Base-by-base conservation (phyloP, 2,888 invertebrate genomes). In the Aleiodes leptofemur region DNA sequence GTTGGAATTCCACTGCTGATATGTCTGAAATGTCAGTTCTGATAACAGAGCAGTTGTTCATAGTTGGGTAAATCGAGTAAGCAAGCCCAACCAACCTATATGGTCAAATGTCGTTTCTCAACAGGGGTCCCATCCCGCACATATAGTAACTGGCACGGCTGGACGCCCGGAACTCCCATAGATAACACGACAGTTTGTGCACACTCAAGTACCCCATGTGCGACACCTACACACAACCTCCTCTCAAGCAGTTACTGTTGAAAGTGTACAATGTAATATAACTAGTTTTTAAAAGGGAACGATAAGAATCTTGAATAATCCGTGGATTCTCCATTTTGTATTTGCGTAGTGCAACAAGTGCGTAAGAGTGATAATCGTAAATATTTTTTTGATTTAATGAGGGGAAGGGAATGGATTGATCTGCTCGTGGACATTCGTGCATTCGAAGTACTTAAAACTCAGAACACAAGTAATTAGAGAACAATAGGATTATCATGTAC, bases 61-160 rank as follows among this genome's bases (percentile, higher is more conserved):
- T 64, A 48, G 64, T 43, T 38, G 64, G 48, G 64, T 64, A 64
- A 64, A 64, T 64, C 64, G 64, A 64, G 64, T 64, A 64, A 64
- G 43, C 64, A 48, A 23, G n/a, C 16, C 31, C n/a, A 38, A 38
- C 38, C 61, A 43, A n/a, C 43, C 64, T 64, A 64, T 64, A 64
- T 64, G 64, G 64, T 64, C 64, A 64, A 64, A 64, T 64, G 64
- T 64, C 64, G 64, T 64, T 64, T 64, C 64, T 64, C 64, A 64
- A 64, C 64, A 64, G 64, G 64, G 64, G 64, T 34, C 64, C 64
- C 64, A 43, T 64, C 14, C 64, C 43, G 64, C 61, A 61, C 61
- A 61, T 64, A 64, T 64, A 64, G 64, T 64, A 64, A 64, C 64
- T 64, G 64, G 64, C 64, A 64, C 64, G 29, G 64, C 64, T 64